Evolutionary conservation across 2,113 vertebrate genomes (phyloP).

Genomic region (Cyrtonyx montezumae): DNA sequence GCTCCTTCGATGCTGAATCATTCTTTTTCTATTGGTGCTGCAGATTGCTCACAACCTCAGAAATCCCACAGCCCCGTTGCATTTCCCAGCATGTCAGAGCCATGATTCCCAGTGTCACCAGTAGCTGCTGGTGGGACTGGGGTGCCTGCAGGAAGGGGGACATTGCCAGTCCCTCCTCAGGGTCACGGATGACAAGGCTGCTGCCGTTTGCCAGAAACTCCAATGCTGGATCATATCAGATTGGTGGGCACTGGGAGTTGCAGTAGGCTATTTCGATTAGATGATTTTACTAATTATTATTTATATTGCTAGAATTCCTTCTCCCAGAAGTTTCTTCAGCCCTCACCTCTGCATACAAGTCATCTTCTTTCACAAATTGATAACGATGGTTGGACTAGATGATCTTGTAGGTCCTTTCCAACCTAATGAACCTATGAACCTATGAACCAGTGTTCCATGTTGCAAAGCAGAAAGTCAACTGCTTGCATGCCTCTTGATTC

Average conservation of each 20-base stretch:
- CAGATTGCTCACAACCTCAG: not conserved
- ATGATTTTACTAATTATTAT: not conserved
- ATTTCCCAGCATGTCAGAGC: not conserved
- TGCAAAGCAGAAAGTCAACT: not conserved
- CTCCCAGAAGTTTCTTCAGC: not conserved
- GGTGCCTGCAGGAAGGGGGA: not conserved
- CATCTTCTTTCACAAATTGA: not conserved
- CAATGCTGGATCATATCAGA: not conserved
- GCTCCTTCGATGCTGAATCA: not conserved
- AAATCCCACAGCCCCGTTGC: not conserved
- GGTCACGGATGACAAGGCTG: fast-evolving
- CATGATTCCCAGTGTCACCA: fast-evolving
- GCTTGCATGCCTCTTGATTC: not conserved
- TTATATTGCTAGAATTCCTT: not conserved
- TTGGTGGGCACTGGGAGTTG: not conserved
- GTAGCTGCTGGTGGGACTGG: not conserved
- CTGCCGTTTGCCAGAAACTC: not conserved
- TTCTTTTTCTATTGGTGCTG: not conserved
- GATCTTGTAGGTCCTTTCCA: too few relatives aligned
- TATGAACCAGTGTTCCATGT: not conserved
- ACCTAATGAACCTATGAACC: too few relatives aligned
- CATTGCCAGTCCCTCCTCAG: not conserved
- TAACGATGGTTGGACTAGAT: too few relatives aligned
- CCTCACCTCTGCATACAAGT: not conserved
- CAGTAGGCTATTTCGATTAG: not conserved